Evolutionary conservation across 2,888 invertebrate species (phyloP), one percentile per base, ranked within the genome.

Genomic region (Tolmerus cingulatus): DNA sequence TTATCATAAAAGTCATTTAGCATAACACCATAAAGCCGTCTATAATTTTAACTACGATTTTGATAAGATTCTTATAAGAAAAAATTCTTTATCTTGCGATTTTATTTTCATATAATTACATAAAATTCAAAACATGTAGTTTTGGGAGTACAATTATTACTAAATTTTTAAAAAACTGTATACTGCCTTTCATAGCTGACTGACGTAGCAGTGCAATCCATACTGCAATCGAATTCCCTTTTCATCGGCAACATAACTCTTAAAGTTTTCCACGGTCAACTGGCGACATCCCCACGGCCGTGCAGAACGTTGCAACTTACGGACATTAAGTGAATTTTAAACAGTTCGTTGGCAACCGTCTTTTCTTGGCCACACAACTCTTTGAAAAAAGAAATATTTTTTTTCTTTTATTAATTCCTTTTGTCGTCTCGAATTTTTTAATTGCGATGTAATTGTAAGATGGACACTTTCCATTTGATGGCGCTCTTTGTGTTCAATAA

Each of bases 231-330:
- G 19, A 9, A 66, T 66, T 66, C 66, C 66, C 27, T 66, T 66
- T 66, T 27, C 66, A 66, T 19, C 66, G 66, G 66, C 23, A 66
- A 27, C 66, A 66, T 66, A 66, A 46, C 43, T 23, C 27, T 66
- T 66, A 66, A 66, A 66, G 23, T 66, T 66, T 66, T 66, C 66
- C 66, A 66, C 66, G 66, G 66, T 66, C 66, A 66, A 66, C 66
- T 66, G 66, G 66, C 66, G 27, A 14, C 79, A 79, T 51, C 66
- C 27, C n/a, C 82, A 82, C 51, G 82, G 57, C 37, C 82, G 19
- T 82, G 82, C 82, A 82, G 82, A 82, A 57, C 57, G 57, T 37
- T 82, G 34, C 57, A 82, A 57, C 27, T 51, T 51, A 14, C 23
- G 27, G 57, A 82, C 82, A 23, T 9, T 16, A 19, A 40, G 27